Evolutionary conservation across 2,797 vertebrate species (phyloP), one percentile per base, ranked within the genome.

Genomic region (Orestias chungarensis): DNA sequence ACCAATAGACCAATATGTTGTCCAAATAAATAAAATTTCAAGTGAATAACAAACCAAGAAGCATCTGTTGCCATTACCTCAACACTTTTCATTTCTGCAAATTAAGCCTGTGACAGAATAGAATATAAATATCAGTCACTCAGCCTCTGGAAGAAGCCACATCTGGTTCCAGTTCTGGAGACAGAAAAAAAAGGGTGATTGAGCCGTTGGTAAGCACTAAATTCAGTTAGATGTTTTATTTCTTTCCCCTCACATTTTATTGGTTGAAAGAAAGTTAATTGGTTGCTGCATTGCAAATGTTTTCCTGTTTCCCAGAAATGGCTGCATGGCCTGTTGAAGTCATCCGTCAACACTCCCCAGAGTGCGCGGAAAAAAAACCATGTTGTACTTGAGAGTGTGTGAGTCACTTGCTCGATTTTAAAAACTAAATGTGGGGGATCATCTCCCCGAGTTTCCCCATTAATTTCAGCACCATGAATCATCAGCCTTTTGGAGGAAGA

Each of bases 11-110:
- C 71, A 73, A 80, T 73, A 79, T 74, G 71, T 87, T 88, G 81
- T 88, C 79, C 79, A 87, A 83, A 89, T 71, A 80, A 69, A 89
- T 86, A 80, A 88, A 89, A 87, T 86, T 82, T 88, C 86, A 88
- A 83, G 80, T 76, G 75, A 79, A 87, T 84, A 86, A 87, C 78
- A 86, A 86, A 82, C 72, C 62, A 73, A 81, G 52, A 82, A 86
- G 82, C 66, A 79, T 79, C 69, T 74, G 62, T 74, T 81, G 79
- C 61, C 38, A 80, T 82, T 81, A 76, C 54, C 67, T 65, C 75
- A 77, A 82, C 82, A 83, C 71, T 66, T 84, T 85, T 81, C 71
- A 83, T 82, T 77, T 79, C 50, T 67, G 42, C 67, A 82, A 87
- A 88, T 89, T 78, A 89, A 74, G 59, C 38, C 27, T 14, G 50